Evolutionary conservation across 2,888 invertebrate genomes (phyloP).

Genomic region (Tenthredo mesomela): DNA sequence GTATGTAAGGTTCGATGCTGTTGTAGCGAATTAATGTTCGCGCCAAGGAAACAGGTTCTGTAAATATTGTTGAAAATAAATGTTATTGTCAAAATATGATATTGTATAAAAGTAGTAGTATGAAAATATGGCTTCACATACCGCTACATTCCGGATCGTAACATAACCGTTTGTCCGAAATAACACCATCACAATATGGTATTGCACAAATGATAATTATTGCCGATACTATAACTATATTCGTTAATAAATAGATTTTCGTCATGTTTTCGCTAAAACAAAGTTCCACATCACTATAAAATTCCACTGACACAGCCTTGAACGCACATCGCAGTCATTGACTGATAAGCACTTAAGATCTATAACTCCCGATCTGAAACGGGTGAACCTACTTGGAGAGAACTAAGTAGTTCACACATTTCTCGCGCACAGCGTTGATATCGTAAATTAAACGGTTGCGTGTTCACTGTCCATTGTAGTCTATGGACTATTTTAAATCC

Average conservation of each 20-base stretch:
- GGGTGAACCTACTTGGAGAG: not conserved
- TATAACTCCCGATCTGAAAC: not conserved
- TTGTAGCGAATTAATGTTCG: constrained; percentile 81
- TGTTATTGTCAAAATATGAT: constrained; percentile 43
- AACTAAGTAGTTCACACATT: not conserved
- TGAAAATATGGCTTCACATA: constrained; percentile 77
- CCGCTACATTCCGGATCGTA: constrained; percentile 86
- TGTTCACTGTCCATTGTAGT: not conserved
- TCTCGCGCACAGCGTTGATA: not conserved
- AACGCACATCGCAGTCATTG: constrained; percentile 49
- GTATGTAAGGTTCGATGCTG: constrained; percentile 80
- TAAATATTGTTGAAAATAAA: constrained; percentile 13
- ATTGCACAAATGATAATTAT: constrained; percentile 64
- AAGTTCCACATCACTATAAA: constrained; percentile 75
- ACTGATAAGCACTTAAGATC: constrained; percentile 7
- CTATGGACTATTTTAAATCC: constrained; percentile 21
- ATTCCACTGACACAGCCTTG: constrained; percentile 54
- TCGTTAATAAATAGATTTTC: constrained; percentile 67
- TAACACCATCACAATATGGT: constrained; percentile 64
- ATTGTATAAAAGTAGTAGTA: constrained; percentile 59
- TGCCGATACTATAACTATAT: constrained; percentile 63
- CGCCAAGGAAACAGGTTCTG: constrained; percentile 83
- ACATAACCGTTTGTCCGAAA: constrained; percentile 86
- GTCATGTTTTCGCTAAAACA: constrained; percentile 71
- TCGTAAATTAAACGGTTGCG: not conserved